phyloP scores from a whole-genome alignment of 2,888 invertebrate species.

The Drosophila acutilabella region DNA sequence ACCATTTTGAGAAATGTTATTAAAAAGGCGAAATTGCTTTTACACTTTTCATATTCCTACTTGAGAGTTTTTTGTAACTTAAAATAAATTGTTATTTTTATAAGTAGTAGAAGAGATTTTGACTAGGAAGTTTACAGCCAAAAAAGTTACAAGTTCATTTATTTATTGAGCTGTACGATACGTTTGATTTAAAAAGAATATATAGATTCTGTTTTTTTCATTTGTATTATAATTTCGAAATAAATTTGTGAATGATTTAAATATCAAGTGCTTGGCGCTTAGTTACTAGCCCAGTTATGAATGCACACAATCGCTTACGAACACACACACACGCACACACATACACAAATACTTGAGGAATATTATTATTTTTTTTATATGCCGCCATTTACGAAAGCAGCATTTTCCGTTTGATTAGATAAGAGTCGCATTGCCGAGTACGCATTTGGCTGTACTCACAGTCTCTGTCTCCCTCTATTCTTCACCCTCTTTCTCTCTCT shows the following conservation, averaged over 20 bases:
- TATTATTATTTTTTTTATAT: slow-evolving; percentile 55
- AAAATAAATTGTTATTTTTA: no score
- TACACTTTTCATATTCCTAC: no score
- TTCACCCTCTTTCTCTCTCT: slow-evolving; percentile 5
- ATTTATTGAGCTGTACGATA: no score
- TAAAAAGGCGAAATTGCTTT: no score
- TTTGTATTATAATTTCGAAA: no score
- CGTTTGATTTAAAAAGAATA: no score
- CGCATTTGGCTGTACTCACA: slow-evolving; percentile 32
- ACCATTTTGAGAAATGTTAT: no score
- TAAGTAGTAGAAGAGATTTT: no score
- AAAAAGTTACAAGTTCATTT: no score
- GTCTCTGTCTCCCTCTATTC: slow-evolving; percentile 5
- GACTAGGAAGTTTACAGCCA: no score
- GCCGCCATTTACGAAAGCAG: slow-evolving; percentile 72
- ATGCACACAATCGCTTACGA: slow-evolving; percentile 14
- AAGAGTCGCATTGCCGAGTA: slow-evolving; percentile 41
- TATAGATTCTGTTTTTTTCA: no score
- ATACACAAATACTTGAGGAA: slow-evolving; percentile 13
- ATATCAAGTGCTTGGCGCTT: slow-evolving; percentile 14
- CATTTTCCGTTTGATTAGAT: slow-evolving; percentile 69
- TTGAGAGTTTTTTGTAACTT: no score
- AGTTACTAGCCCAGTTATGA: slow-evolving; percentile 12
- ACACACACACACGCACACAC: slow-evolving; percentile 1
- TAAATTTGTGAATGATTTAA: slow-evolving; percentile 3